phyloP scores from a whole-genome alignment of 1,140 invertebrate species.

The Dendrolimus punctatus region DNA sequence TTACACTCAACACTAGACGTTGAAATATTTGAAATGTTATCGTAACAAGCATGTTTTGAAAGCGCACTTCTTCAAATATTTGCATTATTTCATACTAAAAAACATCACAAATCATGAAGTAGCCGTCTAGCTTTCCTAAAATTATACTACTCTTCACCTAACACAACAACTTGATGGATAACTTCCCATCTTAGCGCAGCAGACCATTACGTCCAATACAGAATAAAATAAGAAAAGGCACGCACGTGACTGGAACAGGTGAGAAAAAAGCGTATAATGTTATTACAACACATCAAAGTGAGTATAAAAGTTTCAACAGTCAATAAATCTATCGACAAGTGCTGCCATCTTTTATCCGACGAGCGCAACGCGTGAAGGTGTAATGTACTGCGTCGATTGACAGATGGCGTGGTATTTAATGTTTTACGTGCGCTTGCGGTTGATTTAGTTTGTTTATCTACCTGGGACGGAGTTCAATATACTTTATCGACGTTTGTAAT shows the following conservation, averaged over 20 bases:
- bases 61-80: too few species aligned
- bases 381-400: constrained; percentile 51
- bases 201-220: constrained; percentile 3
- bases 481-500: too few species aligned
- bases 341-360: constrained; percentile 53
- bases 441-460: not conserved
- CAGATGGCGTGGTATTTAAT: constrained; percentile 42
- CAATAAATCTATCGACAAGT: constrained; percentile 47
- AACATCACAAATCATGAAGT: too few species aligned
- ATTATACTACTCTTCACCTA: too few species aligned
- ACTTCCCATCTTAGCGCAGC: too few species aligned
- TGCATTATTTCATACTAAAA: too few species aligned
- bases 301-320: constrained; percentile 45
- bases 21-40: too few species aligned
- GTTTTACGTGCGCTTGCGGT: constrained; percentile 16
- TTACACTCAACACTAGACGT: too few species aligned
- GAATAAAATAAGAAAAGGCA: constrained; percentile 13
- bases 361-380: constrained; percentile 37
- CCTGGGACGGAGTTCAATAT: too few species aligned
- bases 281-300: constrained; percentile 33
- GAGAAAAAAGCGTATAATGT: constrained; percentile 25
- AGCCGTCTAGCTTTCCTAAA: too few species aligned
- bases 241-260: constrained; percentile 11
- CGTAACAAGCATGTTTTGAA: too few species aligned
- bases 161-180: too few species aligned